phyloP scores from a whole-genome alignment of 2,888 invertebrate species.

The Coecobrya sp. region DNA sequence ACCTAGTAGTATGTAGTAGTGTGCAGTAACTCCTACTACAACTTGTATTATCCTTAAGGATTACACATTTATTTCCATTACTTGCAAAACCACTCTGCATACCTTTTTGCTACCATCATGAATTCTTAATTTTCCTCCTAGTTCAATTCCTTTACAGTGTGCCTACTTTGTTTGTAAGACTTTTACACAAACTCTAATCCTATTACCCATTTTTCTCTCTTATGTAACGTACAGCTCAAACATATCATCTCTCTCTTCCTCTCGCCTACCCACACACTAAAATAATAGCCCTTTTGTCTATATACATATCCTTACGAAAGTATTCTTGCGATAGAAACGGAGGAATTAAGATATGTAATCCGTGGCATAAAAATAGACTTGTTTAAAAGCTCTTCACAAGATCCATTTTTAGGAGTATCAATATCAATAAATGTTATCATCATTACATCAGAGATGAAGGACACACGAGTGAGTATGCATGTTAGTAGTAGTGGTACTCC shows the following conservation, averaged over 20 bases:
- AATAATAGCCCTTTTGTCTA: no score
- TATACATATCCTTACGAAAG: background rate
- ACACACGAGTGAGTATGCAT: no score
- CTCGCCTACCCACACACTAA: no score
- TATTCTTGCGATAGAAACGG: no score
- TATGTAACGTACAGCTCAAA: background rate
- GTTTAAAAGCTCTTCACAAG: no score
- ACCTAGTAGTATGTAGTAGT: background rate
- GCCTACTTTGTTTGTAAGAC: background rate
- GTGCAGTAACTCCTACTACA: background rate
- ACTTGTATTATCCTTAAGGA: background rate
- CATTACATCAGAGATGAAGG: no score
- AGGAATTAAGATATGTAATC: background rate
- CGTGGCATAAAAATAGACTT: background rate
- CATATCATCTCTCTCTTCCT: no score
- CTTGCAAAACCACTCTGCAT: background rate
- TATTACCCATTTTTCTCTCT: background rate
- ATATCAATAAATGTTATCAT: no score
- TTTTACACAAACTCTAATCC: conserved; percentile 4
- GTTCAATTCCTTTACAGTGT: background rate
- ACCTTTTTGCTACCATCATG: background rate
- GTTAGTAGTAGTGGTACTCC: no score
- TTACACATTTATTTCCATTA: conserved; percentile 12
- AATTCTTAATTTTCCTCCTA: conserved; percentile 18
- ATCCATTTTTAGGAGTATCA: no score